A percentile compares a stretch with the other conserved stretches of the same genome.
Conservation (phyloP, 2,888 invertebrate genomes). For the Meandrusa payeni region DNA sequence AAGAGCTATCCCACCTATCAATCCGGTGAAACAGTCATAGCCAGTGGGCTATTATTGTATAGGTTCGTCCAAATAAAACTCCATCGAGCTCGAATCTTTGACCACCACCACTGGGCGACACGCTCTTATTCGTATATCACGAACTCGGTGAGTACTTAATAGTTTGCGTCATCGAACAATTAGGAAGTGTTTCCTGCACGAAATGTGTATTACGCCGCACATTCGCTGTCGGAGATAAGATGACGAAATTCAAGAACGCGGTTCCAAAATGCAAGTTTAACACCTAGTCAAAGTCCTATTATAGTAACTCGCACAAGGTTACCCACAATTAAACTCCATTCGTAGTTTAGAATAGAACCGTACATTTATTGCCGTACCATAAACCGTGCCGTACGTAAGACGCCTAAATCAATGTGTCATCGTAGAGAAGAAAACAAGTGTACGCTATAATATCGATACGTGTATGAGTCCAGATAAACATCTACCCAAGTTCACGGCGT, state of each 20-base stretch:
- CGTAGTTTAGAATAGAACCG: background rate
- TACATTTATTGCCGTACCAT: constrained; percentile 8
- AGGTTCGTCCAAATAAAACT: too few species aligned
- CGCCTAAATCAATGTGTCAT: constrained; percentile 16
- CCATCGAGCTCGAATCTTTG: too few species aligned
- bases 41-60: too few species aligned
- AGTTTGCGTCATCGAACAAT: constrained; percentile 7
- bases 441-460: background rate
- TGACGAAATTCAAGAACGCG: constrained; percentile 10
- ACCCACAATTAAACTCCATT: background rate
- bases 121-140: constrained; percentile 10
- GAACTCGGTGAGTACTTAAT: constrained; percentile 2
- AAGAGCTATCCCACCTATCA: too few species aligned
- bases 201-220: constrained; percentile 1
- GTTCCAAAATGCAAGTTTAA: constrained; percentile 11
- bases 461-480: background rate
- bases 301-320: constrained; percentile 14
- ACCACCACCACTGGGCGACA: too few species aligned
- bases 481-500: background rate
- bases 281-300: constrained; percentile 2
- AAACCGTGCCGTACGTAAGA: background rate
- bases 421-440: background rate
- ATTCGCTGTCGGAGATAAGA: background rate
- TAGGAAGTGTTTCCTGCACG: constrained; percentile 14
- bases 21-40: too few species aligned